These are phyloP conservation scores for Pyrgus malvae DNA, from an alignment of 2,888 invertebrate genomes.

Conservation along the genomic window DNA sequence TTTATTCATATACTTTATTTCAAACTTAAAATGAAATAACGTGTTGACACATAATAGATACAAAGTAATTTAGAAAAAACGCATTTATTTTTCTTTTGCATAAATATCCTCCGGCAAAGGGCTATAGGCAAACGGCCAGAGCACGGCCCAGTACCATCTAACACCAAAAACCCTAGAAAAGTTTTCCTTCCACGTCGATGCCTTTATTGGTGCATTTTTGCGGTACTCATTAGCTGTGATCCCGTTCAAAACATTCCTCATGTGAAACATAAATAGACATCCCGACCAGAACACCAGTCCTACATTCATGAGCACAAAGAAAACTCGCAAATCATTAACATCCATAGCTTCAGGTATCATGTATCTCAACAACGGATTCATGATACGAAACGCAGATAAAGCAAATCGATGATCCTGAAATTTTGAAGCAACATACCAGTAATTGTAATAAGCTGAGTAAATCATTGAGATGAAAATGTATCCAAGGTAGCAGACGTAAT, in stretches of 20 bases:
- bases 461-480: constrained; percentile 85
- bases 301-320: constrained; percentile 47
- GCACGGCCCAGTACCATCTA: constrained; percentile 53
- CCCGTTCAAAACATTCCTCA: constrained; percentile 75
- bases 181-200: constrained; percentile 86
- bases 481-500: constrained; percentile 87
- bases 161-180: constrained; percentile 78
- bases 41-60: not conserved
- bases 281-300: constrained; percentile 47
- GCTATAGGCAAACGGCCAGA: constrained; percentile 55
- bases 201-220: constrained; percentile 76
- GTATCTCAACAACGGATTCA: constrained; percentile 49
- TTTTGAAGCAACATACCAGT: constrained; percentile 80
- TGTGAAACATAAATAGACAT: constrained; percentile 51
- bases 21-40: not conserved
- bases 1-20: not conserved
- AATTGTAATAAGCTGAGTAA: constrained; percentile 85
- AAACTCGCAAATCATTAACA: constrained; percentile 46
- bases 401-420: constrained; percentile 44
- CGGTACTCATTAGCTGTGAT: constrained; percentile 66
- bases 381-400: constrained; percentile 40
- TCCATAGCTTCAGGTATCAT: constrained; percentile 41
- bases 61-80: too few relatives aligned
- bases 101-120: constrained; percentile 38
- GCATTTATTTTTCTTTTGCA: not conserved